Base-by-base conservation (phyloP, 1,140 invertebrate species). In the Ips typographus region DNA sequence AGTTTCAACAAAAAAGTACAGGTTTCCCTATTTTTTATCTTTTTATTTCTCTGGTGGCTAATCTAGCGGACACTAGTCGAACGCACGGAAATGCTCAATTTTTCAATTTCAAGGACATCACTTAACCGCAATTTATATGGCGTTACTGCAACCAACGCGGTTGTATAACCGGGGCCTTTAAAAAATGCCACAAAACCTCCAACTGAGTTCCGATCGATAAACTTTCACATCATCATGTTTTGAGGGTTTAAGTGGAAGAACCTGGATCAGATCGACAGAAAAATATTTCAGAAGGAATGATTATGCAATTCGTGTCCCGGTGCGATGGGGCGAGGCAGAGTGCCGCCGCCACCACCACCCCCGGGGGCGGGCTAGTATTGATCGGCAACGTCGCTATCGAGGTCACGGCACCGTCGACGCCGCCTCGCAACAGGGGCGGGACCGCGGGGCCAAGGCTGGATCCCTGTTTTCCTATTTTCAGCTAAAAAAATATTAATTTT, bases 61-160 rank as follows among this genome's bases (percentile, higher is more conserved):
- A 22, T 22, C 22, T 22, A 22, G 22, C 22, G 22, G 22, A 22
- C 22, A 22, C 22, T 22, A 22, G 22, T 22, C 22, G 22, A 22
- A 40, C 40, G 37, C 40, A 40, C 56, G 56, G 56, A 67, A 58
- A 42, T 36, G 39, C 56, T 8, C 36, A 47, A 62, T 51, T 47
- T 62, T 63, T 60, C 40, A 67, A 58, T 67, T 59, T 49, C n/a
- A 67, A 67, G 40, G 52, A 67, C 42, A 47, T 42, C 42, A 58
- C 47, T 67, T 47, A 38, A 53, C 44, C 5, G 8, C 7, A 55
- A 55, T 38, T 55, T 36, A 22, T 22, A 22, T 22, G 22, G 22
- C 22, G 22, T 22, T 22, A 22, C 22, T 22, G 22, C 22, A 22
- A 22, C 22, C 22, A 22, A 22, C 22, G 22, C 22, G 22, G 22